Percentiles rank a stretch among this genome's conserved stretches.
Evolutionary conservation across 2,888 invertebrate species (phyloP).

Genomic region (Tridacna crocea): DNA sequence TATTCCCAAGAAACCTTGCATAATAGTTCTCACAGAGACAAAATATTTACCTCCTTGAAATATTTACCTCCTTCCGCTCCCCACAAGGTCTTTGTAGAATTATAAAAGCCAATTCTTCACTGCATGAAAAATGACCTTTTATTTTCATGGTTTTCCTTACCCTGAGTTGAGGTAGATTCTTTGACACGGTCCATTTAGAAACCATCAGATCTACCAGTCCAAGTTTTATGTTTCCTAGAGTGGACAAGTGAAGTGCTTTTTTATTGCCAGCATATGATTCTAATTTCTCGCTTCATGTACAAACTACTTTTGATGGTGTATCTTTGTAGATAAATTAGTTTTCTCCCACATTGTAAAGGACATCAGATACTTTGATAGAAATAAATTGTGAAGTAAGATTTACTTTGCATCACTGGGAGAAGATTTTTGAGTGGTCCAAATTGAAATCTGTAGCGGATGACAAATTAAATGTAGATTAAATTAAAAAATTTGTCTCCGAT

Average conservation of each 20-base stretch:
- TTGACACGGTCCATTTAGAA: constrained; percentile 17
- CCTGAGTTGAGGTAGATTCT: not conserved
- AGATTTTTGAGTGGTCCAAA: not conserved
- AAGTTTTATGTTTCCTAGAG: constrained; percentile 21
- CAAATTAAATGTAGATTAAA: too few species aligned
- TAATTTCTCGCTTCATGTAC: constrained; percentile 18
- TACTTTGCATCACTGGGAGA: not conserved
- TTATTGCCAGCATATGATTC: constrained; percentile 20
- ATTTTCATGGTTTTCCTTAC: too few species aligned
- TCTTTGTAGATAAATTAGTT: constrained; percentile 8
- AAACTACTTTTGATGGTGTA: constrained; percentile 9
- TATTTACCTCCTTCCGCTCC: too few species aligned
- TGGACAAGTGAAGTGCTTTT: constrained; percentile 25
- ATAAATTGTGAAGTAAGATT: not conserved
- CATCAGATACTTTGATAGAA: constrained; percentile 20
- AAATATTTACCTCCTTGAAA: too few species aligned
- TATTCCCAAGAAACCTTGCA: too few species aligned
- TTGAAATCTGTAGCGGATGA: too few species aligned
- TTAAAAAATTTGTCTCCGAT: too few species aligned
- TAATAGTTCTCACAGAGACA: too few species aligned
- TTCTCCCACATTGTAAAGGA: not conserved
- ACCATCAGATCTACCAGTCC: constrained; percentile 3
- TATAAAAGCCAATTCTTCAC: too few species aligned
- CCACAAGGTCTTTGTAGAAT: too few species aligned
- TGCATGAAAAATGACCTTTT: too few species aligned